phyloP scores from a whole-genome alignment of 2,888 invertebrate genomes.

The Zonitis immaculata region DNA sequence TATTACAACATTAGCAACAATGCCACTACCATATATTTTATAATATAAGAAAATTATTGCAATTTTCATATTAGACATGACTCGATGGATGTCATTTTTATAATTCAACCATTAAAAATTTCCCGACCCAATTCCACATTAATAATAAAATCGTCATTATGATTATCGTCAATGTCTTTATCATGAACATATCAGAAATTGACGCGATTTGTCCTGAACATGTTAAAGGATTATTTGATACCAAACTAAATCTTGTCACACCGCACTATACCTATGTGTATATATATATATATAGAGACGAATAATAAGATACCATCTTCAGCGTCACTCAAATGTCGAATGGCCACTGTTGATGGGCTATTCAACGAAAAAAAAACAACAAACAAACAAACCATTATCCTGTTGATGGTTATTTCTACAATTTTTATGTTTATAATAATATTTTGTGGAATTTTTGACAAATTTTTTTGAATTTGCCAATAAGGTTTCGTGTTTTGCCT shows the following conservation, averaged over 20 bases:
- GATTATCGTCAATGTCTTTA: not conserved
- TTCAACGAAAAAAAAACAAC: not conserved
- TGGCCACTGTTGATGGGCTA: not conserved
- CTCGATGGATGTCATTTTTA: no score
- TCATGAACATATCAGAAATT: not conserved
- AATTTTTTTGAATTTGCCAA: not conserved
- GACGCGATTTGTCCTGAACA: conserved; percentile 1
- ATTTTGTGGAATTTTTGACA: not conserved
- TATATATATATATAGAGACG: not conserved
- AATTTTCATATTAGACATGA: conserved; percentile 45
- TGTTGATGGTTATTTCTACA: no score
- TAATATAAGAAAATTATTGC: conserved; percentile 42
- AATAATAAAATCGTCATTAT: not conserved
- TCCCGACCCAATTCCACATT: not conserved
- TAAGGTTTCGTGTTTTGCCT: no score
- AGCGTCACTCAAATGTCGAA: not conserved
- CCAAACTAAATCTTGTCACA: not conserved
- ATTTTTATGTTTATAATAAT: no score
- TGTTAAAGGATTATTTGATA: not conserved
- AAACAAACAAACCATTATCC: no score
- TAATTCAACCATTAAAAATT: conserved; percentile 12
- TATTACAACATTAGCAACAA: conserved; percentile 34
- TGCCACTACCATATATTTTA: conserved; percentile 30
- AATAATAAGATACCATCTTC: conserved; percentile 1
- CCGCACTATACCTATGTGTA: no score